Base-by-base conservation (phyloP, 2,113 vertebrate species). In the Hiodon tergisus region DNA sequence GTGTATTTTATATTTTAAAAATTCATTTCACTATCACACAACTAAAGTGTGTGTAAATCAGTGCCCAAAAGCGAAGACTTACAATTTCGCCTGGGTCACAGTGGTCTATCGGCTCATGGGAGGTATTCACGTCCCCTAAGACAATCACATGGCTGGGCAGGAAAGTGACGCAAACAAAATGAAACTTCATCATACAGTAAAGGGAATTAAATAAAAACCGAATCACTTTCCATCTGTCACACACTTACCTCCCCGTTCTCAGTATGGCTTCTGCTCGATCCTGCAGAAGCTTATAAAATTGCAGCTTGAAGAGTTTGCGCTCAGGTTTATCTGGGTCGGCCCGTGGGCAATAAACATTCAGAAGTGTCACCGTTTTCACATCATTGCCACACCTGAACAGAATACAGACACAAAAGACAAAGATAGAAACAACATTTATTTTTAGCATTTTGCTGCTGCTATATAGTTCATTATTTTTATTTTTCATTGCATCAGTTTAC, bases 281-380 rank as follows among this genome's bases (percentile, higher is more conserved):
- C 83, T 93, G 92, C 55, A 97, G 89, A 80, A 96, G 78, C 57
- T 74, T 89, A 84, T 94, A 97, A 84, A 96, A 96, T 54, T 88
- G 91, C 68, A 94, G 85, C 80, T 96, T 95, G 84, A 93, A 97
- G 54, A 76, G 82, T 67, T 90, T 89, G 2, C 94, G 83, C 69
- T 95, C 94, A 1, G 93, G 90, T 62, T 92, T 92, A 16, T 91
- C 92, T 11, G 94, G 93, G 81, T 95, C 94, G 0, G 89, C 95
- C 1, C 92, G 89, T 0, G 94, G 95, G 77, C 94, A 97, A 78
- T 96, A 97, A 2, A 96, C 94, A 2, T 97, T 96, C 69, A 96
- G 91, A 10, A 97, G 68, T 2, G 91, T 90, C 71, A 95, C 68
- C 0, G 78, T 90, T 78, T 87, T 83, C 61, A 88, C 88, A 71